These are phyloP conservation scores for Erinaceus europaeus DNA, from an alignment of 2,113 vertebrate genomes.

Conservation along the genomic window DNA sequence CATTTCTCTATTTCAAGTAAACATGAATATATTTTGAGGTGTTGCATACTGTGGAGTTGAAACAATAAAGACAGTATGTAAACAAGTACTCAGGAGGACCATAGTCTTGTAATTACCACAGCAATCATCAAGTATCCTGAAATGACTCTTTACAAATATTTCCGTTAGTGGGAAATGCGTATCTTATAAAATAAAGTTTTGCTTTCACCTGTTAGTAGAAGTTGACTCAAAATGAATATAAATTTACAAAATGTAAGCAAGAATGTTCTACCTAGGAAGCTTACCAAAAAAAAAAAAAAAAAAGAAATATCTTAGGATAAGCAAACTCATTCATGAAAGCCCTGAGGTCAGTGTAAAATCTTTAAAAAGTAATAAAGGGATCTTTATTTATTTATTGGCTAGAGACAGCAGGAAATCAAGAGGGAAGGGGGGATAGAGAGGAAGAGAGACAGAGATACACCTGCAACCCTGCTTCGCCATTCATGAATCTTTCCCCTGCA, in stretches of 20 bases:
- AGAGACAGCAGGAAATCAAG: too few species aligned
- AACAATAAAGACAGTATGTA: neutral
- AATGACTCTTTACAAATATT: neutral
- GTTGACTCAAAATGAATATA: neutral
- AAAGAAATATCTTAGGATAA: neutral
- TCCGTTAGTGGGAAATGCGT: neutral
- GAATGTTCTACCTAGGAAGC: neutral
- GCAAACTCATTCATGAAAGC: neutral
- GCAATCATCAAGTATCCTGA: neutral
- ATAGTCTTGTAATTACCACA: neutral
- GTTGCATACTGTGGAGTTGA: neutral
- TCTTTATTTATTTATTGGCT: neutral
- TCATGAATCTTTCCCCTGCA: too few species aligned
- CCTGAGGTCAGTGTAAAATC: neutral
- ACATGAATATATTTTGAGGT: neutral
- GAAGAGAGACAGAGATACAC: too few species aligned
- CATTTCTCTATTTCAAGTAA: constrained; percentile 22
- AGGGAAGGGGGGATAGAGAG: too few species aligned
- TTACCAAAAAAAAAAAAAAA: neutral
- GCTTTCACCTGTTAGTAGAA: neutral
- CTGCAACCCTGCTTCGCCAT: too few species aligned
- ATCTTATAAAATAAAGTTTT: neutral
- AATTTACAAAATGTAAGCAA: constrained; percentile 3
- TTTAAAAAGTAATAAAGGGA: neutral
- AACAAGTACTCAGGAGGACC: neutral